Evolutionary conservation across 2,888 invertebrate species (phyloP).

Genomic region (Nudaria mundana): DNA sequence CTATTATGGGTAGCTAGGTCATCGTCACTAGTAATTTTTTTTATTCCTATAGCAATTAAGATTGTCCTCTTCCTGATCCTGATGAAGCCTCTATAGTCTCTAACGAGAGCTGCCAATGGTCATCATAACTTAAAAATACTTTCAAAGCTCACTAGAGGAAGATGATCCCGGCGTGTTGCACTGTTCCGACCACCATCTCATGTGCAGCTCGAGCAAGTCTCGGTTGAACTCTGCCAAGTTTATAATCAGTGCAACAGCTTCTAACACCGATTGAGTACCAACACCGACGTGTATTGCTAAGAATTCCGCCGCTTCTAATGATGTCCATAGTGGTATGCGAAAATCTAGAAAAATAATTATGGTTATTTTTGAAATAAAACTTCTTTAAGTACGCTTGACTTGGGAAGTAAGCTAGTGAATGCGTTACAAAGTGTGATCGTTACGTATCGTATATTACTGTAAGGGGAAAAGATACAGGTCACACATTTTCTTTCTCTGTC

Average conservation of each 20-base stretch:
- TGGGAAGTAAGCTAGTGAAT: too few relatives aligned
- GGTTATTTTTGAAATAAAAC: background rate
- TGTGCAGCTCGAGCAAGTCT: conserved; percentile 28
- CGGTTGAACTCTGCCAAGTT: conserved; percentile 44
- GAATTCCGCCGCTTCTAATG: conserved; percentile 42
- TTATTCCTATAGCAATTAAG: too few relatives aligned
- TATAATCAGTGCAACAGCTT: conserved; percentile 27
- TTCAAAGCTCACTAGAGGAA: background rate
- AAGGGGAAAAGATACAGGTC: too few relatives aligned
- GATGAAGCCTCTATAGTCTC: too few relatives aligned
- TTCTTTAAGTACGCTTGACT: background rate
- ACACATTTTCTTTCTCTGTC: too few relatives aligned
- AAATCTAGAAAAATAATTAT: conserved; percentile 34
- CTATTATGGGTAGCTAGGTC: too few relatives aligned
- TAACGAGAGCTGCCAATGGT: too few relatives aligned
- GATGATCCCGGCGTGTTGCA: conserved; percentile 10
- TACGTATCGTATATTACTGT: too few relatives aligned
- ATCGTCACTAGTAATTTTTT: too few relatives aligned
- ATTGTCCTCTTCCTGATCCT: too few relatives aligned
- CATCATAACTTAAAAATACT: too few relatives aligned
- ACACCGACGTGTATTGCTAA: conserved; percentile 41
- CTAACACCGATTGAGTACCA: conserved; percentile 7
- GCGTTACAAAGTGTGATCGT: background rate
- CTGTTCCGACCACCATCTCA: conserved; percentile 12
- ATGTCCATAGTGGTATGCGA: conserved; percentile 53